Evolutionary conservation across 2,888 invertebrate genomes (phyloP).

Genomic region (Tupiocoris notatus): DNA sequence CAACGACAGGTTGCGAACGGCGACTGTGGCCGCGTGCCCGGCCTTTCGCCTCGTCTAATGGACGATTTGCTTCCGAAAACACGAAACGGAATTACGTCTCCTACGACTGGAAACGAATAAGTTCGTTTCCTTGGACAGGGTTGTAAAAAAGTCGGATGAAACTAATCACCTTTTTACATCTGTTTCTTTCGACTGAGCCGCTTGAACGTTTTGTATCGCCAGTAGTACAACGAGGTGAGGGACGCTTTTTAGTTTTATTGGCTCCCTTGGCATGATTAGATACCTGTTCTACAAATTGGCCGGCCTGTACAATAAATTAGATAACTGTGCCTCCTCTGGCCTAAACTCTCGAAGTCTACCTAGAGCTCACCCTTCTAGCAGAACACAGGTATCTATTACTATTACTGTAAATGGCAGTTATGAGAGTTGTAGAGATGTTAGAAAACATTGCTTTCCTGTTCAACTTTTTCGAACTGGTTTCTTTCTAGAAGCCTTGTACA

Average conservation of each 20-base stretch:
- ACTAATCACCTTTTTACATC: constrained; percentile 30
- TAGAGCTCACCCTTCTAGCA: neutral
- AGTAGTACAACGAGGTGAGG: no score
- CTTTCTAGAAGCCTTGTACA: no score
- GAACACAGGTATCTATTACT: neutral
- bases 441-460: no score
- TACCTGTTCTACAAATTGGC: neutral
- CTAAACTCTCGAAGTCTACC: neutral
- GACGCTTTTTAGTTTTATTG: neutral
- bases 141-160: constrained; percentile 3
- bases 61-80: constrained; percentile 18
- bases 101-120: constrained; percentile 2
- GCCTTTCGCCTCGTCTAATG: constrained; percentile 10
- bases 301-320: neutral
- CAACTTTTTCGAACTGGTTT: no score
- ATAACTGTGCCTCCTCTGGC: neutral
- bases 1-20: constrained; percentile 27
- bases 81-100: constrained; percentile 18
- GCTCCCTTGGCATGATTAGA: neutral
- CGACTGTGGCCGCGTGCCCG: constrained; percentile 15
- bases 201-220: neutral
- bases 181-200: neutral
- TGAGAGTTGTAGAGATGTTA: no score
- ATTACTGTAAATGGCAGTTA: no score
- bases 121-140: neutral